Evolutionary conservation across 2,113 vertebrate genomes (phyloP).

Genomic region (Protomyctophum bolini): DNA sequence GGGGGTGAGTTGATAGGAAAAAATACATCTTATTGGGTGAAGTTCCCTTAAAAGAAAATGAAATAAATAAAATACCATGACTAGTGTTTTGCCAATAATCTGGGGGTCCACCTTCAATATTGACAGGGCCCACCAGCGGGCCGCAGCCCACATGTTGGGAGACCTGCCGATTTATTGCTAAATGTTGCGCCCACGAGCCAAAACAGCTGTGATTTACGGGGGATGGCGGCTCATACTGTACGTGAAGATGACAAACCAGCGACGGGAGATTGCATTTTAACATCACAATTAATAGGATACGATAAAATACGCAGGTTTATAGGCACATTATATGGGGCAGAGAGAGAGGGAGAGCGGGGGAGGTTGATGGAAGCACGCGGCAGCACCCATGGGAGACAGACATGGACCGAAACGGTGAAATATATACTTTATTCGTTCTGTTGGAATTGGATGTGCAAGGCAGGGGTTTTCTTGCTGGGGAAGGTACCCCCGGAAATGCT

Average conservation of each 20-base stretch:
- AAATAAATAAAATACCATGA: too few relatives aligned
- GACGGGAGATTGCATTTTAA: conserved; percentile 47
- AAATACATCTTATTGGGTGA: conserved; percentile 2
- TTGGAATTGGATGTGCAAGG: neutral
- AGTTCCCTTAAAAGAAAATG: too few relatives aligned
- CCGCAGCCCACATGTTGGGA: conserved; percentile 5
- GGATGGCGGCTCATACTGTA: conserved; percentile 10
- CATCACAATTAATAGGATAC: conserved; percentile 55
- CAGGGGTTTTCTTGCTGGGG: too few relatives aligned
- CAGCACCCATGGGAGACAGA: neutral
- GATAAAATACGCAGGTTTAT: conserved; percentile 54
- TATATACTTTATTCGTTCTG: neutral
- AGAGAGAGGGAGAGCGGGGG: conserved; percentile 11
- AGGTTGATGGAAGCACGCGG: conserved; percentile 22
- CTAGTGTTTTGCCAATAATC: too few relatives aligned
- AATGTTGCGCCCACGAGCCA: conserved; percentile 1
- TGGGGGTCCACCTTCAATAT: too few relatives aligned
- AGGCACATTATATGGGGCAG: conserved; percentile 33
- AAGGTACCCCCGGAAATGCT: neutral
- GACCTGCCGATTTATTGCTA: conserved; percentile 38
- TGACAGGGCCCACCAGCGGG: conserved; percentile 1
- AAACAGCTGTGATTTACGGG: conserved; percentile 43
- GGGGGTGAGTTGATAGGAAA: too few relatives aligned
- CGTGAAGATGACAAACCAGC: conserved; percentile 38
- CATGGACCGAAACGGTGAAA: conserved; percentile 4